A percentile compares a stretch with the other conserved stretches of the same genome.
Evolutionary conservation across 2,113 vertebrate species (phyloP).

Genomic region (Hippocampus barbouri): DNA sequence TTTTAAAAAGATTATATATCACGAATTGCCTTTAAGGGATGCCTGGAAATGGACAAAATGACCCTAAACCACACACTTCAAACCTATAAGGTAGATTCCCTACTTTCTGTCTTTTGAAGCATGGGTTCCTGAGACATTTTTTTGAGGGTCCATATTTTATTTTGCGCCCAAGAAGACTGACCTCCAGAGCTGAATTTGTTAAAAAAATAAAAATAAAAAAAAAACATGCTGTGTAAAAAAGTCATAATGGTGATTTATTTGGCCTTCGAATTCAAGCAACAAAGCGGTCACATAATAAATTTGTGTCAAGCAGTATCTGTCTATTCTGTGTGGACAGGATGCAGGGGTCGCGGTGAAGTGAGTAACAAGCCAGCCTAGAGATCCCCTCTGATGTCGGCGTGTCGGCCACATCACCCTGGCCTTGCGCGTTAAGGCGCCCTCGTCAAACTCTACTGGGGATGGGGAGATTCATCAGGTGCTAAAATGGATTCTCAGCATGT

Average conservation of each 20-base stretch:
- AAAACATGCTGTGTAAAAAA: background rate
- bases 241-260: background rate
- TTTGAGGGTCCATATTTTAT: no score
- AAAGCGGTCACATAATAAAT: background rate
- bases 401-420: background rate
- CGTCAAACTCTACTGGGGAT: slow-evolving; percentile 2
- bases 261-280: background rate
- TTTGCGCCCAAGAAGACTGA: no score
- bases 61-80: background rate
- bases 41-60: background rate
- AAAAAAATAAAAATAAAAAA: no score
- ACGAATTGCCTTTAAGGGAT: background rate
- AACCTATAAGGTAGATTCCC: background rate
- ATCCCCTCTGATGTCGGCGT: background rate
- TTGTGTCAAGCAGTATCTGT: background rate
- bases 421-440: slow-evolving; percentile 4
- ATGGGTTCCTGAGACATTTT: no score
- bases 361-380: background rate
- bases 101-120: no score
- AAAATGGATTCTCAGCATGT: slow-evolving; percentile 13
- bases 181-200: no score
- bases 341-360: background rate
- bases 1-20: background rate
- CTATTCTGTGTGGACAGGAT: background rate
- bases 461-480: slow-evolving; percentile 3